Evolutionary conservation across 2,888 invertebrate genomes (phyloP), one percentile per base, ranked within the genome.

Genomic region (Prostheceraeus crozeri): DNA sequence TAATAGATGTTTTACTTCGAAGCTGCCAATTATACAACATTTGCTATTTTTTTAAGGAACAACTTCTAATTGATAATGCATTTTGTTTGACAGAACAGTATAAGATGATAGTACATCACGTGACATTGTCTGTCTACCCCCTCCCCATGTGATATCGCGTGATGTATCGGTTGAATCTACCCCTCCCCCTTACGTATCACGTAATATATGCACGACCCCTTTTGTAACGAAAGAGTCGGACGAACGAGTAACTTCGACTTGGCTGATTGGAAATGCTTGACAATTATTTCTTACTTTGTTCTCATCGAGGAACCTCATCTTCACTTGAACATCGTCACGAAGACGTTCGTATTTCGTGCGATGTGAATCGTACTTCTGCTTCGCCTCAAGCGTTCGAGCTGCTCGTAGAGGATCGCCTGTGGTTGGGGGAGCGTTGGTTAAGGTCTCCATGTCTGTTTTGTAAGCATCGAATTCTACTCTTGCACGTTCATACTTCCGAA

Each of bases 381-480:
- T 85, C 25, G 89, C 83, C 68, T 87, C 85, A 71, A 87, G 87
- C 27, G 87, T 79, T 68, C 80, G 79, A 28, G 83, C 81, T 62
- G 80, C 79, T 58, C 78, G 81, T 63, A 80, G 36, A 19, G 59
- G 21, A n/a, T n/a, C n/a, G 35, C 55, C 62, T 27, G 31, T 36
- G 36, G 63, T 59, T 56, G 66, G 65, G 2, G 67, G 63, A 23
- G 62, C 59, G 60, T 73, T 73, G 63, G 85, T 83, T 68, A 87
- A 79, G 57, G 84, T 82, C 76, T 93, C 91, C 70, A 93, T 79
- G 79, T 96, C 96, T 73, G 86, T 85, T 72, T 94, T 85, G 78
- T 94, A 93, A 51, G 96, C 96, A 81, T 98, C 96, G 77, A 89
- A 96, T 77, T 96, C 94, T 76, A 96, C 84, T 76, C 91, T 74